These are phyloP conservation scores for Cryptotis parvus DNA, from an alignment of 2,113 vertebrate species.

Conservation along the genomic window DNA sequence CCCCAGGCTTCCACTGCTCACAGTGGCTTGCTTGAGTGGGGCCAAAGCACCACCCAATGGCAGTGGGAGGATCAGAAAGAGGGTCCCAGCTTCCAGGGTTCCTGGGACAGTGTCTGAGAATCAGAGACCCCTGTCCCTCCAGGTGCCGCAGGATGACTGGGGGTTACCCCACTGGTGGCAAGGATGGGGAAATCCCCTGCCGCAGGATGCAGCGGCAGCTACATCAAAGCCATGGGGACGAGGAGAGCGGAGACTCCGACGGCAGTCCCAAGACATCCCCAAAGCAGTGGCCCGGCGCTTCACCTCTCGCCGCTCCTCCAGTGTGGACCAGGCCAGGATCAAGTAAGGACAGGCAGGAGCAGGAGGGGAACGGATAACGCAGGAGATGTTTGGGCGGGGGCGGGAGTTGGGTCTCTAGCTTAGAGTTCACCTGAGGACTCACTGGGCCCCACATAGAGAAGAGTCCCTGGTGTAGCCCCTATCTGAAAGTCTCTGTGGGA, in stretches of 20 bases:
- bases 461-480: not conserved
- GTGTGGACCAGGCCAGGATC: constrained; percentile 95
- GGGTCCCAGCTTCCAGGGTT: not conserved
- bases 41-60: not conserved
- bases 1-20: not conserved
- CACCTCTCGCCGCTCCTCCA: constrained; percentile 95
- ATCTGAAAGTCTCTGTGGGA: not conserved
- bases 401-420: not conserved
- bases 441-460: not conserved
- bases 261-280: constrained; percentile 93
- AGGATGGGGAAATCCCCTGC: constrained; percentile 97
- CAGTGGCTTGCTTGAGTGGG: not conserved
- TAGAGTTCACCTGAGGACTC: not conserved
- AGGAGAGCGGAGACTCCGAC: constrained; percentile 96
- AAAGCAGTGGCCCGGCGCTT: constrained; percentile 94
- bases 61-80: not conserved
- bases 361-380: not conserved
- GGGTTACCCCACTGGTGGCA: constrained; percentile 90
- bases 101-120: not conserved
- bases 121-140: constrained; percentile 68
- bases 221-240: constrained; percentile 99
- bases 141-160: constrained; percentile 99
- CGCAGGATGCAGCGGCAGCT: constrained; percentile 98
- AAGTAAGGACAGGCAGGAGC: constrained; percentile 84
- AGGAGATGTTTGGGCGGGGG: not conserved